phyloP scores from a whole-genome alignment of 2,797 vertebrate species.

The Dermochelys coriacea region DNA sequence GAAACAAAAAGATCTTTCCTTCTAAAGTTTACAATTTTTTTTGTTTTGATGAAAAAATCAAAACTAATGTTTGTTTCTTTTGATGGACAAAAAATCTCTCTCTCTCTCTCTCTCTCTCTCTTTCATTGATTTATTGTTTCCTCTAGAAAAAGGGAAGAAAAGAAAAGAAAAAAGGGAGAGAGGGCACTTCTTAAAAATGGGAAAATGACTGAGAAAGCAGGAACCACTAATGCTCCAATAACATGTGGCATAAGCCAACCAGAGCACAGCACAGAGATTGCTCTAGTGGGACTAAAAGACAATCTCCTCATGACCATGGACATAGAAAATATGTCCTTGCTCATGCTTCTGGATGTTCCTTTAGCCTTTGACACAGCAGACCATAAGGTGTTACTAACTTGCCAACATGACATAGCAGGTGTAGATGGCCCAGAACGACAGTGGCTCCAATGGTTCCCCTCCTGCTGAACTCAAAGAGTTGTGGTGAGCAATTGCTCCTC shows the following conservation, averaged over 20 bases:
- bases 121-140: neutral
- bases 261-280: neutral
- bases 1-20: neutral
- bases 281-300: neutral
- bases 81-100: neutral
- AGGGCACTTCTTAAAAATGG: neutral
- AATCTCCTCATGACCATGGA: rapidly evolving
- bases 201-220: neutral
- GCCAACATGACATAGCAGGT: neutral
- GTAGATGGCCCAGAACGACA: neutral
- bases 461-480: neutral
- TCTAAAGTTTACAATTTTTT: neutral
- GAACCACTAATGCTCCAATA: neutral
- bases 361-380: neutral
- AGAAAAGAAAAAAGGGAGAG: neutral
- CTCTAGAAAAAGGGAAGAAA: neutral
- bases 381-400: neutral
- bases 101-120: neutral
- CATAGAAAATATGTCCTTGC: neutral
- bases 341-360: neutral
- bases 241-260: neutral
- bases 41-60: constrained; percentile 1
- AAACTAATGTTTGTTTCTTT: neutral
- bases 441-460: neutral
- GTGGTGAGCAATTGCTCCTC: rapidly evolving